Conservation (phyloP, 1,140 invertebrate genomes). For the Trinorchestia longiramus region DNA sequence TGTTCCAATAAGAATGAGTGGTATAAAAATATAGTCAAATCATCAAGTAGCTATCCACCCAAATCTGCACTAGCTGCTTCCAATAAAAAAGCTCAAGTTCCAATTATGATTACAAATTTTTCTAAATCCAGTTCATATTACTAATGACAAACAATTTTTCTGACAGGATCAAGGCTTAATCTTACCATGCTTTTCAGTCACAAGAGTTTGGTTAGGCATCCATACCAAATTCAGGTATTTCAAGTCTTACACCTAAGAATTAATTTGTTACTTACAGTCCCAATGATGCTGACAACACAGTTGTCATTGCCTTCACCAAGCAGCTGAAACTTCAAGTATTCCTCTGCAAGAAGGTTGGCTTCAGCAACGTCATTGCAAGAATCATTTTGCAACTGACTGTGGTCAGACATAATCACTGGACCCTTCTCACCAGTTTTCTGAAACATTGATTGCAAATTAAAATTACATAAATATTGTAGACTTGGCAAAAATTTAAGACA, state of each 20-base stretch:
- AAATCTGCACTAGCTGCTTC: no score
- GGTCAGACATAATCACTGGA: background rate
- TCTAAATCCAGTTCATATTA: no score
- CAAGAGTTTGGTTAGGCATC: background rate
- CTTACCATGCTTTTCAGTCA: background rate
- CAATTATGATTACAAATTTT: no score
- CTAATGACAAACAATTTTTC: no score
- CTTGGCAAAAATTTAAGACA: background rate
- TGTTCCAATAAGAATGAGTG: no score
- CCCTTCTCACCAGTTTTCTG: background rate
- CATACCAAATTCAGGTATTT: background rate
- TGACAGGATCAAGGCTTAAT: background rate
- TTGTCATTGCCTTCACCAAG: conserved; percentile 53
- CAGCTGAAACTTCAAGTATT: background rate
- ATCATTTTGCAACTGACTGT: background rate
- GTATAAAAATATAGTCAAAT: no score
- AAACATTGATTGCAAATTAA: background rate
- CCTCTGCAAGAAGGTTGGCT: background rate
- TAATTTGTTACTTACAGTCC: background rate
- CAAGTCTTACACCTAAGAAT: background rate
- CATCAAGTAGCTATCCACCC: no score
- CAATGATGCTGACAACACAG: conserved; percentile 46
- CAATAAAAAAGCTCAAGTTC: no score
- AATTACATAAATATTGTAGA: background rate
- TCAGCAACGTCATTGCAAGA: background rate